phyloP scores from a whole-genome alignment of 2,888 invertebrate species.

The Hypomecis punctinalis region DNA sequence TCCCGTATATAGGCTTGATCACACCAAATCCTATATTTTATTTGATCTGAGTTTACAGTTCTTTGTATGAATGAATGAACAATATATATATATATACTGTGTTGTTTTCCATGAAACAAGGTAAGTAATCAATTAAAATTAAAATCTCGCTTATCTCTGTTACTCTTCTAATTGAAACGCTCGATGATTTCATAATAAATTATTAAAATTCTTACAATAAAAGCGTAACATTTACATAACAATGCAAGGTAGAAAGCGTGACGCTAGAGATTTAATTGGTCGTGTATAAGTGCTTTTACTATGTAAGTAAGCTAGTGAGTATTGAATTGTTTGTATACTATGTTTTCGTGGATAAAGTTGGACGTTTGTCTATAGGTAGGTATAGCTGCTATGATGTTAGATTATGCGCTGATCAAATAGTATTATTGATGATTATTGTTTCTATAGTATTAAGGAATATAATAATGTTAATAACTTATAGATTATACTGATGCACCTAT shows the following conservation, averaged over 20 bases:
- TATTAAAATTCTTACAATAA: constrained; percentile 56
- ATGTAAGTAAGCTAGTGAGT: constrained; percentile 7
- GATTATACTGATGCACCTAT: too few relatives aligned
- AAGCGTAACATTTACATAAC: constrained; percentile 59
- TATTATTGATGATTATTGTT: not conserved
- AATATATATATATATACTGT: too few relatives aligned
- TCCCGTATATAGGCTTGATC: too few relatives aligned
- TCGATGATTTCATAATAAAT: constrained; percentile 56
- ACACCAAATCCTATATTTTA: too few relatives aligned
- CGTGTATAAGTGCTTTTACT: constrained; percentile 35
- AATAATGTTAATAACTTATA: too few relatives aligned
- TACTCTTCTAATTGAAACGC: constrained; percentile 51
- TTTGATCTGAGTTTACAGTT: too few relatives aligned
- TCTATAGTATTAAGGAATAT: too few relatives aligned
- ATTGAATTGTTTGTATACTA: constrained; percentile 24
- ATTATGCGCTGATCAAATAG: not conserved
- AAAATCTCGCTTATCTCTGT: constrained; percentile 19
- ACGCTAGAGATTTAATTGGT: constrained; percentile 52
- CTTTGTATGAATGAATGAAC: too few relatives aligned
- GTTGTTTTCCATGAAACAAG: not conserved
- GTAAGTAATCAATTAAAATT: constrained; percentile 4
- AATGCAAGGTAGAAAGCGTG: constrained; percentile 72
- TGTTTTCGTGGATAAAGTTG: not conserved
- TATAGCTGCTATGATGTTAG: not conserved
- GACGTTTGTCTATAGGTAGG: not conserved